Evolutionary conservation across 2,888 invertebrate genomes (phyloP).

Genomic region (Apotomis turbidana): DNA sequence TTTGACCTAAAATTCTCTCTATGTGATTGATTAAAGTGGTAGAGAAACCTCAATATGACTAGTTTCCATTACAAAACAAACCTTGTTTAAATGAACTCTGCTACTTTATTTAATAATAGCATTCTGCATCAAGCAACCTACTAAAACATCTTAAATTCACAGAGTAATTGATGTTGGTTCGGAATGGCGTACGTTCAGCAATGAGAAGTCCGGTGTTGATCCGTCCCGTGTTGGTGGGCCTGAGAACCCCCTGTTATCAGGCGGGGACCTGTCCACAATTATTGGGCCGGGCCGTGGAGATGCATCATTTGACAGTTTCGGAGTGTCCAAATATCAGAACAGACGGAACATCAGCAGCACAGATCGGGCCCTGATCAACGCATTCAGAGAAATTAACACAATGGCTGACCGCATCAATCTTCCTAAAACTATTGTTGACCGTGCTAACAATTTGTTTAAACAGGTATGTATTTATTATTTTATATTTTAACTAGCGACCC

Average conservation of each 20-base stretch:
- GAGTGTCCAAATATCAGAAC: constrained; percentile 90
- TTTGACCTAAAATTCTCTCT: not conserved
- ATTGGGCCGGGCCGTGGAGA: constrained; percentile 91
- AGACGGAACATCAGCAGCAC: constrained; percentile 94
- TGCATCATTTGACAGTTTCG: constrained; percentile 95
- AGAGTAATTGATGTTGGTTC: constrained; percentile 99
- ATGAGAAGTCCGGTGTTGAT: constrained; percentile 98
- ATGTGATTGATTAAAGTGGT: not conserved
- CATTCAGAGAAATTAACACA: constrained; percentile 97
- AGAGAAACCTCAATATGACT: not conserved
- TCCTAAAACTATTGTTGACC: constrained; percentile 97
- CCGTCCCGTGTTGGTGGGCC: constrained; percentile 99
- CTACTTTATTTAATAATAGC: too few species aligned
- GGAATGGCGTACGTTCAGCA: constrained; percentile 99
- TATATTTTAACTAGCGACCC: too few species aligned
- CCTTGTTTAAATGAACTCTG: not conserved
- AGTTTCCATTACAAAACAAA: not conserved
- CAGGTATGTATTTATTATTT: constrained; percentile 84
- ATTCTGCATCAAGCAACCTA: not conserved
- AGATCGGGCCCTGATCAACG: constrained; percentile 97
- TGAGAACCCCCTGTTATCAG: constrained; percentile 97
- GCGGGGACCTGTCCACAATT: constrained; percentile 98
- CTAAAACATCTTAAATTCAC: constrained; percentile 46
- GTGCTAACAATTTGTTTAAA: constrained; percentile 98
- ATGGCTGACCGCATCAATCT: constrained; percentile 99